Percentiles rank a stretch among this genome's conserved stretches.
Conservation (phyloP, 1,140 invertebrate genomes). For the Aphelinus atriplicis region DNA sequence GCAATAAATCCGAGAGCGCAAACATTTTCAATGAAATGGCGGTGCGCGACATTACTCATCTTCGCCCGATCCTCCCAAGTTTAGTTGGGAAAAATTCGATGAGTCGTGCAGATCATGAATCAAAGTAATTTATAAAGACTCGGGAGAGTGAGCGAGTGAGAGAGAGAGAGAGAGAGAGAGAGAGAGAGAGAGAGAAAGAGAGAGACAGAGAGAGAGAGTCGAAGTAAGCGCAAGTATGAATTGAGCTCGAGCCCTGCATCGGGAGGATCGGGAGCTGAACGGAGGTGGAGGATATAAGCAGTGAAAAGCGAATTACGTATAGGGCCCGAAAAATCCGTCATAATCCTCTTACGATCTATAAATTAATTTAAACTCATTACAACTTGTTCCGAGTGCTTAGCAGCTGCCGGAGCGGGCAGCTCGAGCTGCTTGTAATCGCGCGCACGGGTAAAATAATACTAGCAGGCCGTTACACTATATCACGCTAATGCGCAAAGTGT, state of each 20-base stretch:
- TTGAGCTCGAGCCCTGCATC: too few relatives aligned
- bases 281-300: too few relatives aligned
- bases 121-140: neutral
- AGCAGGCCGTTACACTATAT: constrained; percentile 17
- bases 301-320: constrained; percentile 4
- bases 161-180: too few relatives aligned
- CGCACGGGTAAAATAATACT: constrained; percentile 12
- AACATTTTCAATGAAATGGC: neutral
- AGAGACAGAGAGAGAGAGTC: too few relatives aligned
- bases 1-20: neutral
- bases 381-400: neutral
- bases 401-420: too few relatives aligned
- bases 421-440: too few relatives aligned
- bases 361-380: constrained; percentile 31
- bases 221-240: too few relatives aligned
- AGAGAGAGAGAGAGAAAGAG: too few relatives aligned
- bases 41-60: neutral
- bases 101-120: neutral
- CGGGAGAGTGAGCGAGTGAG: neutral
- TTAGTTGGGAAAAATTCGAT: neutral
- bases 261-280: too few relatives aligned
- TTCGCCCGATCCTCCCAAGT: neutral
- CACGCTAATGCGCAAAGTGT: constrained; percentile 2
- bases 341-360: constrained; percentile 22
- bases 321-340: neutral